These are phyloP conservation scores for Muschampia plurimacula DNA, from an alignment of 2,888 invertebrate species.

Conservation along the genomic window DNA sequence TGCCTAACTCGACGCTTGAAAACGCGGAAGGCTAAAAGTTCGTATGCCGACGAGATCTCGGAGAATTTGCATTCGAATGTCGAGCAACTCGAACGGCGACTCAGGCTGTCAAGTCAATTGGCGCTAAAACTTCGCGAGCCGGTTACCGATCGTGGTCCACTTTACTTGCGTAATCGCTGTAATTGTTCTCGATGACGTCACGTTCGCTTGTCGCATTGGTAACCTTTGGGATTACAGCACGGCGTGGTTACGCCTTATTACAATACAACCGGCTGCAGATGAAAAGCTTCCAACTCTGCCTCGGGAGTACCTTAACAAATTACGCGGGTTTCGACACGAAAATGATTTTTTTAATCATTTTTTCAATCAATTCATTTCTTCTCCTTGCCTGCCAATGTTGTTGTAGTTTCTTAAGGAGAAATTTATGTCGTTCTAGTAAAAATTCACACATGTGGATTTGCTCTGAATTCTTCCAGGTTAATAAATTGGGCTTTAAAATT, in stretches of 20 bases:
- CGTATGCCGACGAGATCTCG: constrained; percentile 12
- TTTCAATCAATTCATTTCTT: neutral
- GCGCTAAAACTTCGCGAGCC: constrained; percentile 44
- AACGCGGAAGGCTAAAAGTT: constrained; percentile 20
- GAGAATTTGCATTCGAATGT: constrained; percentile 42
- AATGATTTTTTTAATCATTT: constrained; percentile 11
- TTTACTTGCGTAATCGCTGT: constrained; percentile 56
- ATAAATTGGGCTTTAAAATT: too few relatives aligned
- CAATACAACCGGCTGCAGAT: constrained; percentile 32
- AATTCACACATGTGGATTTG: too few relatives aligned
- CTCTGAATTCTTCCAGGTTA: too few relatives aligned
- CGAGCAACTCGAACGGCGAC: neutral
- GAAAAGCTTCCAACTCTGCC: constrained; percentile 10
- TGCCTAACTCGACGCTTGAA: neutral
- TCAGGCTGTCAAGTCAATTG: constrained; percentile 29
- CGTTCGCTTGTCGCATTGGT: constrained; percentile 24
- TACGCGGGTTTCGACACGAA: constrained; percentile 16
- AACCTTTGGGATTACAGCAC: constrained; percentile 39
- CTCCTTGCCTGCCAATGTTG: too few relatives aligned
- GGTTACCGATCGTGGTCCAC: constrained; percentile 49
- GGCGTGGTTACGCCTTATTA: constrained; percentile 25
- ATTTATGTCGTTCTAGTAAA: too few relatives aligned
- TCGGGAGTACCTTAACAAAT: constrained; percentile 2
- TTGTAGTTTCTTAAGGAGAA: too few relatives aligned
- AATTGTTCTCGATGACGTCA: constrained; percentile 50